Base-by-base conservation (phyloP, 2,888 invertebrate species). In the Trissonchulus latispiculum region DNA sequence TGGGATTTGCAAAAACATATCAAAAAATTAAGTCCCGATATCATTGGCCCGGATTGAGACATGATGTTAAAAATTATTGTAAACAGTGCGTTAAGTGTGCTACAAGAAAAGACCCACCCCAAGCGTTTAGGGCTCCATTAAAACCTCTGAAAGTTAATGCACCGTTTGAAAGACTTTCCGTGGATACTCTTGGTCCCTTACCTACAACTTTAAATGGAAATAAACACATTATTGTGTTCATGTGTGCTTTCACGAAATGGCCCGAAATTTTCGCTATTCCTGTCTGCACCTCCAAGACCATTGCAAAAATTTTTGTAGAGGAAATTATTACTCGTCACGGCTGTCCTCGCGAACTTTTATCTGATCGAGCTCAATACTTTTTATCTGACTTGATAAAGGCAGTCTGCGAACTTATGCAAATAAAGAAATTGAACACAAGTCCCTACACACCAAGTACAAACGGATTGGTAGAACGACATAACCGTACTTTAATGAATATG, bases 251-350 rank as follows among this genome's bases (percentile, higher is more conserved):
- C 1, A 76, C 77, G 1, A 75, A 76, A 32, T 81, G 61, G 59
- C 72, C 74, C 69, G 35, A 78, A 77, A 76, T 77, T 64, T 61
- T 81, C 33, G 77, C 83, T 1, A 66, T 83, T n/a, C 79, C 79
- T 0, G 78, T 81, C 59, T 79, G 80, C 29, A 78, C 77, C 66
- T 78, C 83, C 0, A 75, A 75, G 18, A 81, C 81, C 0, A 76
- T 82, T 3, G 81, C 82, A 0, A 67, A 73, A 18, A 77, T 79
- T 2, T 68, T 82, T 23, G 62, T 77, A 8, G 72, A 74, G 3
- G 62, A 78, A 3, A 59, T 79, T 8, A 74, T 79, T 3, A 70
- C 74, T 1, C 72, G 76, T 29, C 77, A 76, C 74, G 80, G 79
- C 0, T 66, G 72, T 3, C 78, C 78, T 8, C 67, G 62, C 0